Base-by-base conservation (phyloP, 2,888 invertebrate genomes). In the Pyralis farinalis region DNA sequence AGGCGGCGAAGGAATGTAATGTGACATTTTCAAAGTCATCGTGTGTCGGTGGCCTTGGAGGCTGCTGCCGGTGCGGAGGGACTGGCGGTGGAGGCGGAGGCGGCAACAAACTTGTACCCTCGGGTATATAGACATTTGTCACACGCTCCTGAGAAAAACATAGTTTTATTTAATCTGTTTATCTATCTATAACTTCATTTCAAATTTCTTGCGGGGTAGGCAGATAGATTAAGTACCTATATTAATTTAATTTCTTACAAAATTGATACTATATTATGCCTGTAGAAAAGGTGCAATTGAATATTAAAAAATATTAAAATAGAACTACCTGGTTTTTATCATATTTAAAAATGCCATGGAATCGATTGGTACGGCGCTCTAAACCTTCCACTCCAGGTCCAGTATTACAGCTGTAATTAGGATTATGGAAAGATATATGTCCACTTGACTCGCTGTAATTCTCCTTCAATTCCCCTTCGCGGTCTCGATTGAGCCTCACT, bases 371-470 rank as follows among this genome's bases (percentile, higher is more conserved):
- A 12, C 83, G 65, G 3, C 83, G 71, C 25, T 83, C 78, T 12
- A 68, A 48, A 2, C 68, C 66, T n/a, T 76, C 80, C 9, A 68
- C 63, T 11, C 49, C 57, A 10, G 90, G 90, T 20, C 86, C 89
- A 30, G 91, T 90, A 55, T 92, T 92, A 71, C 78, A 75, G 51
- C 67, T 82, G 54, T 97, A 97, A 72, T 96, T 97, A 2, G 97
- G 97, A 86, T 97, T 97, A 33, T 96, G 94, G 78, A 96, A 97
- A 0, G 96, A 96, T 58, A 96, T 90, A 12, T 95, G 94, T 31
- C 94, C 94, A 52, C 93, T 90, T 11, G 94, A 91, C 20, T 84
- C 86, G 7, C 80, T 60, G 48, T 76, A 85, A 27, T 73, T 74
- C 40, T 87, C 85, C 46, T 88, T 88, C 37, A 75, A 40, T n/a